Evolutionary conservation across 2,888 invertebrate species (phyloP).

Genomic region (Callyntrura guangdongensis): DNA sequence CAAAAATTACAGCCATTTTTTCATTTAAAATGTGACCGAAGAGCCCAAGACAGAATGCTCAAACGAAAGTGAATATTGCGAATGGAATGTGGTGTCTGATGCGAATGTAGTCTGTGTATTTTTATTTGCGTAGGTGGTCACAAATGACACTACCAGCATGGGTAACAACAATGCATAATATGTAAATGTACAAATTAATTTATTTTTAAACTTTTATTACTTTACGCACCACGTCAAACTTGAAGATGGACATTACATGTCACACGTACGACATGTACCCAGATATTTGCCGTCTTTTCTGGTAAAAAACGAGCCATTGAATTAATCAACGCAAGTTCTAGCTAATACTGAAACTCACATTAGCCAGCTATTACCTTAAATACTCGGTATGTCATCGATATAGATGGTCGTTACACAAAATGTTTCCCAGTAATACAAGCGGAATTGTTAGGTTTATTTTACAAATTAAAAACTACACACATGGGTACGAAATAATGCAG

Average conservation of each 20-base stretch:
- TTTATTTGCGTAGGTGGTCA: constrained; percentile 9
- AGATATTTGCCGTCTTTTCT: no score
- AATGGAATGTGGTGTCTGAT: background rate
- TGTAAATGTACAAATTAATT: background rate
- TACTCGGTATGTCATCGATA: background rate
- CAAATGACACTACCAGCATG: background rate
- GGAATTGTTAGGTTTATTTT: background rate
- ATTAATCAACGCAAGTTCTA: background rate
- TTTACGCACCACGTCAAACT: background rate
- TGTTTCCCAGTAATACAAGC: constrained; percentile 22
- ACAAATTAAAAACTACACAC: background rate
- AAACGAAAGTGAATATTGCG: background rate
- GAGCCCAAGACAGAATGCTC: background rate
- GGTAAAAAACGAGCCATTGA: background rate
- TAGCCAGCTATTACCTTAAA: background rate
- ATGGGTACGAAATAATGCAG: background rate
- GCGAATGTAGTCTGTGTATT: background rate
- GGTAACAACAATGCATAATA: background rate
- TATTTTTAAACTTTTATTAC: background rate
- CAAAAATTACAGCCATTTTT: background rate
- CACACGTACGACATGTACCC: no score
- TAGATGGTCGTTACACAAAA: background rate
- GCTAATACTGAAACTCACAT: background rate
- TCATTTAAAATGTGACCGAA: no score
- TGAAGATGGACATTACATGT: no score